Conservation (phyloP, 2,113 vertebrate species). For the Glaucomys volans region DNA sequence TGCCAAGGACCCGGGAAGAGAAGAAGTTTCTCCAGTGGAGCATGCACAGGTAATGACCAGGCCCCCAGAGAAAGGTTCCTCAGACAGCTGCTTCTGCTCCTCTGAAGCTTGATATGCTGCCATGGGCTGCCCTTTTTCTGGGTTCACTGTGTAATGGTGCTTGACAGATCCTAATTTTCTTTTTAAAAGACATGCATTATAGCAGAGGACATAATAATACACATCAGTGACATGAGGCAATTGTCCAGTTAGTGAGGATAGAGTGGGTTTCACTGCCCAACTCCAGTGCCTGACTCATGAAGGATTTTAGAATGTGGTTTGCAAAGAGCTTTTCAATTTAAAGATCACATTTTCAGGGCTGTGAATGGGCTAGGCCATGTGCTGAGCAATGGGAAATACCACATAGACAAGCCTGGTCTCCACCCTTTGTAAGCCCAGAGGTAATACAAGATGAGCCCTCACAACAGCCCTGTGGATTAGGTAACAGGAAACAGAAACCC, state of each 20-base stretch:
- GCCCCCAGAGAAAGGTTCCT: not conserved
- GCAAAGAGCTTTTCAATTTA: conserved; percentile 8
- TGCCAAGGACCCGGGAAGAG: not conserved
- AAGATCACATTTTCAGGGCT: not conserved
- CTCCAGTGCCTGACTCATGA: not conserved
- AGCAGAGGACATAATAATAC: conserved; percentile 49
- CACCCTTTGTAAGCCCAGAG: too few relatives aligned
- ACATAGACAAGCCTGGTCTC: not conserved
- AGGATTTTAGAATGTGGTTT: conserved; percentile 28
- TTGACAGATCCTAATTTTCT: conserved; percentile 72
- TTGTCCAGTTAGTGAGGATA: conserved; percentile 30
- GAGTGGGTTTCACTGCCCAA: not conserved
- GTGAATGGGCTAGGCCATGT: not conserved
- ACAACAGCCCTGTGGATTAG: not conserved
- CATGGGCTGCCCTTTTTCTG: conserved; percentile 18
- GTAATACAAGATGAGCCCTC: not conserved
- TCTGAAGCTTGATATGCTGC: not conserved
- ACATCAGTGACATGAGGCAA: conserved; percentile 41
- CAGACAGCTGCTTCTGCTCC: not conserved
- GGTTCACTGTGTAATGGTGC: conserved; percentile 11
- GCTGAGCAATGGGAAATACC: not conserved
- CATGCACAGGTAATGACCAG: not conserved
- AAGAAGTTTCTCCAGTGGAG: not conserved
- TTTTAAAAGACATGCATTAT: conserved; percentile 70
- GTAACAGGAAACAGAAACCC: not conserved